A percentile compares a stretch with the other conserved stretches of the same genome.
phyloP scores from a whole-genome alignment of 2,888 invertebrate species.

The Orthosia incerta region DNA sequence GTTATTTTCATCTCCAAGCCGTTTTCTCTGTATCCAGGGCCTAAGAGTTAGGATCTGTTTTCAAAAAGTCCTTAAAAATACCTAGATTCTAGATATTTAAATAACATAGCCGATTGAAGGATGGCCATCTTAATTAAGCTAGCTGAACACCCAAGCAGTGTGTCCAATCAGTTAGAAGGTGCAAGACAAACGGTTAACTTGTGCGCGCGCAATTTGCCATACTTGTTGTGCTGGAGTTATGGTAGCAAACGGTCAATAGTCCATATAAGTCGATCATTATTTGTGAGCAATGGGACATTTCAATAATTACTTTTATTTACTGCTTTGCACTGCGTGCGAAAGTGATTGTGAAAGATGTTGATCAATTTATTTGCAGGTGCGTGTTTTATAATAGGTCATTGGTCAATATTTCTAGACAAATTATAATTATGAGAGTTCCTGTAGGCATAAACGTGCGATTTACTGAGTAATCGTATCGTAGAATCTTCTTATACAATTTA shows the following conservation, averaged over 20 bases:
- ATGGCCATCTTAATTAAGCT: not conserved
- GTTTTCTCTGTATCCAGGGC: too few species aligned
- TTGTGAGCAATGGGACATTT: slow-evolving; percentile 28
- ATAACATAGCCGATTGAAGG: too few species aligned
- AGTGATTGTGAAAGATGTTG: slow-evolving; percentile 24
- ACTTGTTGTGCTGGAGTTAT: slow-evolving; percentile 35
- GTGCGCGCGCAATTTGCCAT: slow-evolving; percentile 43
- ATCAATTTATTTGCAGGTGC: not conserved
- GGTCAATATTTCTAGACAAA: too few species aligned
- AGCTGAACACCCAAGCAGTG: slow-evolving; percentile 3
- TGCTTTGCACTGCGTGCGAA: slow-evolving; percentile 35
- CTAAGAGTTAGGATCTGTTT: too few species aligned
- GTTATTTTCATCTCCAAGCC: too few species aligned
- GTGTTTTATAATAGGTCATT: not conserved
- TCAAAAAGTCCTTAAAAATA: too few species aligned
- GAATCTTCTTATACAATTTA: too few species aligned
- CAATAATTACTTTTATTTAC: slow-evolving; percentile 51
- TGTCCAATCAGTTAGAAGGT: slow-evolving; percentile 30
- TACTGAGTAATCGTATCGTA: too few species aligned
- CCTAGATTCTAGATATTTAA: too few species aligned
- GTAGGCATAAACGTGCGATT: too few species aligned
- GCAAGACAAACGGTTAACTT: slow-evolving; percentile 53
- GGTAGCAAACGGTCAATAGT: slow-evolving; percentile 39
- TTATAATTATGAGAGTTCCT: too few species aligned
- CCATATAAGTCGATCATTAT: slow-evolving; percentile 52